Evolutionary conservation across 2,113 vertebrate species (phyloP).

Genomic region (Calyptommatus sinebrachiatus): DNA sequence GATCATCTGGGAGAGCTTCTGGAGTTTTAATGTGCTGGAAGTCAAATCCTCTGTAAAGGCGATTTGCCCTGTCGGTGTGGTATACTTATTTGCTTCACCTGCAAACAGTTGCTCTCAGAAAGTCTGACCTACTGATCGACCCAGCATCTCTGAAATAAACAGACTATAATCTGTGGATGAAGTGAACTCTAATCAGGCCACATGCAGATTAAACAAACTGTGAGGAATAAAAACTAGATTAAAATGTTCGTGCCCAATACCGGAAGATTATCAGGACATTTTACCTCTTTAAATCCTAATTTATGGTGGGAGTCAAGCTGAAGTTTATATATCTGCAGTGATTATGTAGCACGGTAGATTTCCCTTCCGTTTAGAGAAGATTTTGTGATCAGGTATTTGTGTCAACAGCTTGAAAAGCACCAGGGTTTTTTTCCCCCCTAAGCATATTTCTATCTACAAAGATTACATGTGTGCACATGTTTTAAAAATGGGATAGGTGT

Average conservation of each 20-base stretch:
- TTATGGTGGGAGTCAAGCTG: slow-evolving; percentile 79
- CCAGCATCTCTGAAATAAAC: slow-evolving; percentile 81
- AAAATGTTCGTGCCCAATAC: slow-evolving; percentile 81
- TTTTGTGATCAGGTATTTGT: slow-evolving; percentile 73
- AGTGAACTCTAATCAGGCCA: slow-evolving; percentile 92
- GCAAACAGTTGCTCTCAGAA: slow-evolving; percentile 80
- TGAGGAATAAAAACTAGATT: slow-evolving; percentile 84
- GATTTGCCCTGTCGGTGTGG: slow-evolving; percentile 76
- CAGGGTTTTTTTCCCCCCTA: slow-evolving; percentile 29
- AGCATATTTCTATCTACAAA: slow-evolving; percentile 32
- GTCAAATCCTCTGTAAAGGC: slow-evolving; percentile 81
- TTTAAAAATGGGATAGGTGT: slow-evolving; percentile 17
- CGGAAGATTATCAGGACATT: slow-evolving; percentile 82
- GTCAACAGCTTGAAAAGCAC: slow-evolving; percentile 59
- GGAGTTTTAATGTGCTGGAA: slow-evolving; percentile 80
- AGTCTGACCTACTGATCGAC: slow-evolving; percentile 77
- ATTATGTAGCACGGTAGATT: slow-evolving; percentile 76
- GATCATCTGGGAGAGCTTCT: slow-evolving; percentile 77
- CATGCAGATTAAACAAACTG: slow-evolving; percentile 93
- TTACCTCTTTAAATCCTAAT: slow-evolving; percentile 89
- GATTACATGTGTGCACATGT: slow-evolving; percentile 34
- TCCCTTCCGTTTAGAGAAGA: slow-evolving; percentile 73
- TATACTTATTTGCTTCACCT: slow-evolving; percentile 83
- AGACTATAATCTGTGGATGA: slow-evolving; percentile 87
- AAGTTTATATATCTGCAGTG: slow-evolving; percentile 78